These are phyloP conservation scores for Desmophyllum pertusum DNA, from an alignment of 92 coral and sea anemone species.

Conservation along the genomic window DNA sequence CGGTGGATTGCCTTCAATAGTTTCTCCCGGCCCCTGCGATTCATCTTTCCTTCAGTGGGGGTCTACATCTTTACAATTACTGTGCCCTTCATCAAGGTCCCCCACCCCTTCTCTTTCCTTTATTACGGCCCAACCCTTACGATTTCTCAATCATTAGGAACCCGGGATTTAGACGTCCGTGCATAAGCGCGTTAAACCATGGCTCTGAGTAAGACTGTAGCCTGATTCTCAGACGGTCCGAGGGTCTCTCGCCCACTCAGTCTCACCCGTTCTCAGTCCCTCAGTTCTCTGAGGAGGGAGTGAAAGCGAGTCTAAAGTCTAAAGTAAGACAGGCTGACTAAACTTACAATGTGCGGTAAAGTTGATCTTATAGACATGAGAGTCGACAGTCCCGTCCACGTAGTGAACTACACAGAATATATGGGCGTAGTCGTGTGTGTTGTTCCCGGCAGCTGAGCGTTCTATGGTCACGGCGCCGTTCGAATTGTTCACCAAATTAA, in stretches of 20 bases:
- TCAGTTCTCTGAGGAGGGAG: too few species aligned
- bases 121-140: neutral
- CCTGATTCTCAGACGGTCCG: too few species aligned
- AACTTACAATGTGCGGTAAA: slow-evolving; percentile 22
- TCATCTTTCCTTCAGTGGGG: neutral
- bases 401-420: neutral
- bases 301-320: neutral
- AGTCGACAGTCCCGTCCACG: neutral
- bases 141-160: neutral
- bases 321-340: neutral
- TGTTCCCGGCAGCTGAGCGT: neutral
- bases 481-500: neutral
- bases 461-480: neutral
- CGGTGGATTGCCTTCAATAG: too few species aligned
- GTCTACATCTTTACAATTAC: too few species aligned
- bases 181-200: too few species aligned
- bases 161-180: too few species aligned
- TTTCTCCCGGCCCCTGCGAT: neutral
- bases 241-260: too few species aligned
- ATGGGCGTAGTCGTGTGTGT: neutral
- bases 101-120: neutral
- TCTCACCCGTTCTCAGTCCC: too few species aligned
- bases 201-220: too few species aligned
- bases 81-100: neutral
- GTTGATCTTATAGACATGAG: neutral